Evolutionary conservation across 1,140 invertebrate species (phyloP).

Genomic region (Eubasilissa regina): DNA sequence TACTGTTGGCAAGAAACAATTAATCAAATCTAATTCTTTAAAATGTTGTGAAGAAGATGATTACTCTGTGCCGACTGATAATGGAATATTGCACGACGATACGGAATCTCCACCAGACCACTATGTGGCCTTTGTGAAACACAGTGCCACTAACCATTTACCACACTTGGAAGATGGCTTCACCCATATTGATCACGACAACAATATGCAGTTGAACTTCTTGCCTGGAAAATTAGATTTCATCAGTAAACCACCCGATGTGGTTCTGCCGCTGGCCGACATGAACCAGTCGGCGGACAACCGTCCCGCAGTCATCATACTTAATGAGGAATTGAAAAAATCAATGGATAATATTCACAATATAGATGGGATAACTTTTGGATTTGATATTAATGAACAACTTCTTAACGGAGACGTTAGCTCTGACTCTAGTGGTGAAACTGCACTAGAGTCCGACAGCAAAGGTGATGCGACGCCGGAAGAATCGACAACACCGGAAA

Average conservation of each 20-base stretch:
- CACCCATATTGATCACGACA: constrained; percentile 23
- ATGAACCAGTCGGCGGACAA: constrained; percentile 63
- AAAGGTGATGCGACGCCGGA: constrained; percentile 24
- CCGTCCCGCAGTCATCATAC: constrained; percentile 76
- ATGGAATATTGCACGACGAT: neutral
- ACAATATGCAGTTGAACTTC: constrained; percentile 36
- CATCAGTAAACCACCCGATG: constrained; percentile 55
- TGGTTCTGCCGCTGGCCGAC: constrained; percentile 56
- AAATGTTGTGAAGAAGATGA: constrained; percentile 24
- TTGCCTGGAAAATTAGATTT: constrained; percentile 47
- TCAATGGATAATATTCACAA: constrained; percentile 68
- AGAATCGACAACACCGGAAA: constrained; percentile 61
- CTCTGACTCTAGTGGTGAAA: constrained; percentile 31
- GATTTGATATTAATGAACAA: constrained; percentile 80
- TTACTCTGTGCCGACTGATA: neutral
- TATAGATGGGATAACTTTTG: constrained; percentile 76
- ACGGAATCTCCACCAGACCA: neutral
- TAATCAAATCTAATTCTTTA: constrained; percentile 24
- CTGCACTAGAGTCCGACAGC: neutral
- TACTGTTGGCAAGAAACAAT: constrained; percentile 28
- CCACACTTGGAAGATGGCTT: constrained; percentile 5
- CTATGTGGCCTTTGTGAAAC: constrained; percentile 49
- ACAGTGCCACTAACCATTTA: constrained; percentile 34
- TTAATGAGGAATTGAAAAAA: constrained; percentile 72
- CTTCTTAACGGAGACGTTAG: constrained; percentile 68